phyloP scores from a whole-genome alignment of 2,113 vertebrate genomes.

The Amazona vittata region DNA sequence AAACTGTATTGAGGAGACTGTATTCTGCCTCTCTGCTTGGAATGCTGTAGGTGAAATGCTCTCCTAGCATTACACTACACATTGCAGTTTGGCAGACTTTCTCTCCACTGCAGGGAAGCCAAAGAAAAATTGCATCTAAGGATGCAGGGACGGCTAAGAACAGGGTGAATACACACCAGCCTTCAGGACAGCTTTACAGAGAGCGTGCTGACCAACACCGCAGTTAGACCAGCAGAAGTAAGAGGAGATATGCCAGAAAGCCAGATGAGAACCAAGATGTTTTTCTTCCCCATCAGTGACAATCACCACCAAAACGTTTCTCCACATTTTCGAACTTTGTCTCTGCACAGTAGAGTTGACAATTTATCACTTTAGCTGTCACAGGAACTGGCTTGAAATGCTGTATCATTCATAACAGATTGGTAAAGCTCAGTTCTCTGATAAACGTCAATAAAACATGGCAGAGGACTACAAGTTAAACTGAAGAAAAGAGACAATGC shows the following conservation, averaged over 20 bases:
- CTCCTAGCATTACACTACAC: neutral
- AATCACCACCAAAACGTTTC: neutral
- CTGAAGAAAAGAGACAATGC: neutral
- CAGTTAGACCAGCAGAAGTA: neutral
- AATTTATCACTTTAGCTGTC: neutral
- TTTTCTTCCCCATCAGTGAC: no score
- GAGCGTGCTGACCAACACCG: neutral
- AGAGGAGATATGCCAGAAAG: neutral
- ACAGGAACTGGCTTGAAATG: neutral
- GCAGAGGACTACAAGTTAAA: neutral
- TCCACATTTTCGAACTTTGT: neutral
- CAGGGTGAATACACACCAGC: neutral
- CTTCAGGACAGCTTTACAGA: neutral
- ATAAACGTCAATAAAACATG: neutral
- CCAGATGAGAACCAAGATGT: slow-evolving; percentile 17
- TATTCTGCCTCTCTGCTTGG: neutral
- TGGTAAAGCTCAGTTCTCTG: neutral
- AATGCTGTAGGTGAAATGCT: neutral
- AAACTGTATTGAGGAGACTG: neutral
- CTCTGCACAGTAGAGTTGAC: neutral
- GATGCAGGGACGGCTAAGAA: neutral
- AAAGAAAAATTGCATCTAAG: neutral
- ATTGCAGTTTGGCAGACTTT: neutral
- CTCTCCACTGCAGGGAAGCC: neutral
- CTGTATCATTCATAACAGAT: neutral